Conservation (phyloP, 2,888 invertebrate species). For the Tortricodes alternella region DNA sequence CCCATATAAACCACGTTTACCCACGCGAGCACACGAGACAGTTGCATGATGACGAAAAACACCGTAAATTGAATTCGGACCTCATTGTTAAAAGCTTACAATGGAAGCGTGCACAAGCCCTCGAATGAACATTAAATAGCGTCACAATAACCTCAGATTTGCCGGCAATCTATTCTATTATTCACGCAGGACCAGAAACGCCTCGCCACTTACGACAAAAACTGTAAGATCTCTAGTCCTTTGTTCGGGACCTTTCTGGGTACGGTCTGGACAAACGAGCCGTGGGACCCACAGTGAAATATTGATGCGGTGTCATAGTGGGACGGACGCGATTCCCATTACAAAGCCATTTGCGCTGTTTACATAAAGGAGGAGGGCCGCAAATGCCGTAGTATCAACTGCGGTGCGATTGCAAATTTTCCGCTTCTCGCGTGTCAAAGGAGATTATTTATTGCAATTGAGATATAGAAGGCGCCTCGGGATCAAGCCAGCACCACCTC, state of each 20-base stretch:
- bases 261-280: constrained; percentile 75
- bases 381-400: constrained; percentile 50
- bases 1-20: constrained; percentile 65
- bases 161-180: constrained; percentile 81
- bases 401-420: constrained; percentile 73
- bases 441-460: constrained; percentile 76
- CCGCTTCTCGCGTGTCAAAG: constrained; percentile 74
- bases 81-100: constrained; percentile 58
- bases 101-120: constrained; percentile 50
- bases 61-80: constrained; percentile 72
- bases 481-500: constrained; percentile 62
- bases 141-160: constrained; percentile 77
- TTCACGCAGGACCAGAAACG: constrained; percentile 69
- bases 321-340: constrained; percentile 70
- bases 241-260: constrained; percentile 66
- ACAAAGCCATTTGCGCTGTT: constrained; percentile 76
- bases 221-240: constrained; percentile 74
- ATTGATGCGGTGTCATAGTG: constrained; percentile 68
- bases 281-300: constrained; percentile 73
- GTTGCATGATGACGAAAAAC: constrained; percentile 71
- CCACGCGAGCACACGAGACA: constrained; percentile 62
- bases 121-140: constrained; percentile 73
- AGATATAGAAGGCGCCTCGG: constrained; percentile 69
- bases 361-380: constrained; percentile 68
- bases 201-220: constrained; percentile 79